Conservation (phyloP, 2,113 vertebrate genomes). For the Osmerus eperlanus region DNA sequence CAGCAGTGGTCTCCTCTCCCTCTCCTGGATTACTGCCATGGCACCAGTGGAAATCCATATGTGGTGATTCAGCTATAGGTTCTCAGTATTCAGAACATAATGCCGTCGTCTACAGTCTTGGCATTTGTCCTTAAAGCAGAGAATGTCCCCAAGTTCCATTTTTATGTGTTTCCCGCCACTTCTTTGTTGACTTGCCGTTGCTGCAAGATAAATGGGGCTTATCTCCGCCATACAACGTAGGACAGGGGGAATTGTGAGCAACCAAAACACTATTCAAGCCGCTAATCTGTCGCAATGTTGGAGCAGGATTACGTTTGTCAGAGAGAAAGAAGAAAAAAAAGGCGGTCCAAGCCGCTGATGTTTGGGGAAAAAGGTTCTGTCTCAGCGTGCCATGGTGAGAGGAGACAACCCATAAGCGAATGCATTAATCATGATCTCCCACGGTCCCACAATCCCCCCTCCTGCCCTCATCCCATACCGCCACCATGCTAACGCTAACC, state of each 20-base stretch:
- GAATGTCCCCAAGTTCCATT: background rate
- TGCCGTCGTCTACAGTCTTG: background rate
- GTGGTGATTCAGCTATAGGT: conserved; percentile 9
- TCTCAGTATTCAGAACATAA: background rate
- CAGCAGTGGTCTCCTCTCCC: conserved; percentile 25
- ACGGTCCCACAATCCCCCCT: background rate
- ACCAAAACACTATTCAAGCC: conserved; percentile 57
- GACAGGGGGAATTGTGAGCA: conserved; percentile 48
- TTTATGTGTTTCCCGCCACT: background rate
- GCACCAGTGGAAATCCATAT: conserved; percentile 21
- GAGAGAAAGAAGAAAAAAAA: conserved; percentile 15
- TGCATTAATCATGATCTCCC: background rate
- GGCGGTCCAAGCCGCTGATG: conserved; percentile 32
- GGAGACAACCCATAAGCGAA: background rate
- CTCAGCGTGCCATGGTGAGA: background rate
- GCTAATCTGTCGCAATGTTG: conserved; percentile 60
- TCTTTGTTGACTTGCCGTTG: conserved; percentile 35
- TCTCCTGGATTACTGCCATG: conserved; percentile 33
- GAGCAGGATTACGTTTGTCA: conserved; percentile 63
- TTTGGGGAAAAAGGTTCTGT: conserved; percentile 17
- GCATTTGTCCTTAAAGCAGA: background rate
- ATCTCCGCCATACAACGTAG: conserved; percentile 52
- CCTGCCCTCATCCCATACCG: background rate
- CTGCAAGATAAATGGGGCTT: conserved; percentile 48
- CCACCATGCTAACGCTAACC: too few species aligned